Conservation (phyloP, 2,113 vertebrate species). For the Xiphophorus hellerii region DNA sequence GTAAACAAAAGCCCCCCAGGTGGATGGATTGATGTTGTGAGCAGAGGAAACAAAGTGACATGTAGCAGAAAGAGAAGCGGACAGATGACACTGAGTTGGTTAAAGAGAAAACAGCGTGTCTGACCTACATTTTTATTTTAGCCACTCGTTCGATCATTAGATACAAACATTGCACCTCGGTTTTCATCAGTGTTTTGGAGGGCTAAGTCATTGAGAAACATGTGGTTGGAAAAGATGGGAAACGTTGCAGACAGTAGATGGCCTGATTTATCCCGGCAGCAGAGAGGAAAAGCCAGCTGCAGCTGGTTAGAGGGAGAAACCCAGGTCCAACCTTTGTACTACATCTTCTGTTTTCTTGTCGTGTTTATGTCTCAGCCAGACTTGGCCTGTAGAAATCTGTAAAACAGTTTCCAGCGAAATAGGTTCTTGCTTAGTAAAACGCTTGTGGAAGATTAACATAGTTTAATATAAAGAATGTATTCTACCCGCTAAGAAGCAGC, state of each 20-base stretch:
- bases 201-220: conserved; percentile 28
- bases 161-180: conserved; percentile 5
- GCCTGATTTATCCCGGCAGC: conserved; percentile 35
- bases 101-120: not conserved
- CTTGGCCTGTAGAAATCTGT: not conserved
- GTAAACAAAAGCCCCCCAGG: not conserved
- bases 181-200: conserved; percentile 19
- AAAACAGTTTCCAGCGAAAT: not conserved
- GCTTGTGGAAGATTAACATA: no score
- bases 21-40: not conserved
- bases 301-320: conserved; percentile 27
- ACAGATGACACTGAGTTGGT: not conserved
- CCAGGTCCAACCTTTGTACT: conserved; percentile 22
- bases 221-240: conserved; percentile 32
- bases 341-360: not conserved
- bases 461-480: no score
- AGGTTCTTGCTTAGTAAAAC: no score
- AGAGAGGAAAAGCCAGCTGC: conserved; percentile 43
- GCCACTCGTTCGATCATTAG: not conserved
- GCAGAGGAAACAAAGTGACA: conserved; percentile 23
- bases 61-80: not conserved
- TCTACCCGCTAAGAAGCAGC: no score
- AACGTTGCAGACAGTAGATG: conserved; percentile 24
- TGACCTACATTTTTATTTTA: conserved; percentile 39
- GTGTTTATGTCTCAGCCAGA: not conserved